Percentiles rank a stretch among this genome's conserved stretches.
Conservation (phyloP, 2,113 vertebrate species). For the Platichthys flesus region DNA sequence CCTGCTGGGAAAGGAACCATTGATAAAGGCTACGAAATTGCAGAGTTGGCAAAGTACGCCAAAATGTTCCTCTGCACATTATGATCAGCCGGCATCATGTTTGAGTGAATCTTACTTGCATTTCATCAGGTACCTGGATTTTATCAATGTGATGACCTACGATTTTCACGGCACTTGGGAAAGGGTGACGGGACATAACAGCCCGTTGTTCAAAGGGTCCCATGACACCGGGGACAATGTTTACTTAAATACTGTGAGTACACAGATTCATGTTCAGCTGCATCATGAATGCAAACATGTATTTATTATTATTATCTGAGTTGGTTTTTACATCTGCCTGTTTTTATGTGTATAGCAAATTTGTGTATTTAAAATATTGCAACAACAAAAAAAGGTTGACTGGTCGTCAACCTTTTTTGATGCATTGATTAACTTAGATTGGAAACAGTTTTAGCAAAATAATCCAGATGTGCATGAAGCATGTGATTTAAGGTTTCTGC, state of each 20-base stretch:
- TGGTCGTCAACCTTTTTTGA: too few relatives aligned
- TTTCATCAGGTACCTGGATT: slow-evolving; percentile 81
- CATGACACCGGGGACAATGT: slow-evolving; percentile 54
- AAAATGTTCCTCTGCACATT: not conserved
- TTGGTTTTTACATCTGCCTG: not conserved
- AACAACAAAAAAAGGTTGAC: too few relatives aligned
- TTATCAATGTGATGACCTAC: slow-evolving; percentile 87
- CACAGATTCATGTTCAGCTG: not conserved
- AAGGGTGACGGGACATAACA: slow-evolving; percentile 81
- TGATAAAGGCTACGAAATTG: slow-evolving; percentile 82
- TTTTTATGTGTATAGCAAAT: too few relatives aligned
- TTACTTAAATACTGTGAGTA: slow-evolving; percentile 79
- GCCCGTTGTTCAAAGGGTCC: slow-evolving; percentile 79
- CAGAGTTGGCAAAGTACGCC: slow-evolving; percentile 79
- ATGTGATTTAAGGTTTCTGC: too few relatives aligned
- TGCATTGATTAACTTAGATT: too few relatives aligned
- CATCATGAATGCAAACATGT: not conserved
- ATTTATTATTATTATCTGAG: not conserved
- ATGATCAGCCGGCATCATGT: not conserved
- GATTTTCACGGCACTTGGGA: slow-evolving; percentile 85
- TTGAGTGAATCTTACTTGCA: not conserved
- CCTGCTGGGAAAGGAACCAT: slow-evolving; percentile 70
- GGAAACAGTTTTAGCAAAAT: too few relatives aligned
- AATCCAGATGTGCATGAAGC: too few relatives aligned
- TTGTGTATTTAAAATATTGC: too few relatives aligned